Evolutionary conservation across 2,888 invertebrate genomes (phyloP).

Genomic region (Linyphia triangularis): DNA sequence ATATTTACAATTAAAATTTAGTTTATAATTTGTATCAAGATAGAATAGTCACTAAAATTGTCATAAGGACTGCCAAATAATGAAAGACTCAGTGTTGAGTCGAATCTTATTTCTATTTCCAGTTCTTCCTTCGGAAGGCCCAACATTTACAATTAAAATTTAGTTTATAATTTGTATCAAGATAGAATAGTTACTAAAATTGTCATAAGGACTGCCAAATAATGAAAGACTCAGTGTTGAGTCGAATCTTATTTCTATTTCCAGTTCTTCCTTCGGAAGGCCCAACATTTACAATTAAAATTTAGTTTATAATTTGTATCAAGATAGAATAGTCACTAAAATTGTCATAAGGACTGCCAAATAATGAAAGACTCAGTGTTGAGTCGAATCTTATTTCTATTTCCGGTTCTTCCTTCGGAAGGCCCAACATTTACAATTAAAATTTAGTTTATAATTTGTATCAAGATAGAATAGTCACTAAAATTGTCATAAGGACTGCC

Average conservation of each 20-base stretch:
- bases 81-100: conserved; percentile 49
- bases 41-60: background rate
- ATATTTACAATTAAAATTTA: no score
- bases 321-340: background rate
- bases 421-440: no score
- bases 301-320: no score
- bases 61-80: conserved; percentile 24
- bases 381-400: conserved; percentile 54
- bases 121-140: conserved; percentile 84
- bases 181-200: background rate
- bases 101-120: conserved; percentile 57
- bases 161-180: no score
- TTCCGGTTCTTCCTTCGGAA: conserved; percentile 82
- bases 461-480: background rate
- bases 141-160: no score
- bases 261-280: conserved; percentile 83
- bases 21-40: no score
- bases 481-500: conserved; percentile 18
- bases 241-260: conserved; percentile 59
- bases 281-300: no score
- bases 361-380: conserved; percentile 49
- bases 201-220: conserved; percentile 20
- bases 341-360: conserved; percentile 15
- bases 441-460: no score
- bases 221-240: conserved; percentile 47